These are phyloP conservation scores for Xanthia icteritia DNA, from an alignment of 2,888 invertebrate species.

Conservation along the genomic window DNA sequence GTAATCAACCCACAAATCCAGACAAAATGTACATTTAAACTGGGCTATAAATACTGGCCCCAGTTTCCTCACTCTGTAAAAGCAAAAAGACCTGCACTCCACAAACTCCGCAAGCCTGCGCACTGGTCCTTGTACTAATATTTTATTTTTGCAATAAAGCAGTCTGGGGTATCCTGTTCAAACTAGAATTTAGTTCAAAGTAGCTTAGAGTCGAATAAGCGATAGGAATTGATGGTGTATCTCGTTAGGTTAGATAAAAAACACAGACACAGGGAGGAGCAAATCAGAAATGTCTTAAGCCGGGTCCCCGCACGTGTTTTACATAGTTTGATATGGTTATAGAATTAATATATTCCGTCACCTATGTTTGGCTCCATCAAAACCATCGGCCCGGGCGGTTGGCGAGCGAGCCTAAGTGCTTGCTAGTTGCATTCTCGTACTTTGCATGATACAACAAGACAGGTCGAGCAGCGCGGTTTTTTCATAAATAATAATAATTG, in stretches of 20 bases:
- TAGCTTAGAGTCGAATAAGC: constrained; percentile 18
- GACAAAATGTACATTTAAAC: constrained; percentile 67
- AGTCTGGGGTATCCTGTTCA: constrained; percentile 51
- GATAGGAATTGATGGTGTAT: not conserved
- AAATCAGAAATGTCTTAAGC: too few relatives aligned
- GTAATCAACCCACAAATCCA: constrained; percentile 60
- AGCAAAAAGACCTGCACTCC: constrained; percentile 63
- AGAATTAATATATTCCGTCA: too few relatives aligned
- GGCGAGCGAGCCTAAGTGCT: too few relatives aligned
- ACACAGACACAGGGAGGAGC: too few relatives aligned
- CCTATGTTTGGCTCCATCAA: too few relatives aligned
- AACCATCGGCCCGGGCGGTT: too few relatives aligned
- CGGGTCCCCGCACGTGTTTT: too few relatives aligned
- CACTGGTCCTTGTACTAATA: constrained; percentile 61
- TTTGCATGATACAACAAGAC: too few relatives aligned
- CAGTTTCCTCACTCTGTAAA: constrained; percentile 70
- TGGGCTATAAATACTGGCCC: constrained; percentile 73
- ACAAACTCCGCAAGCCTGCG: constrained; percentile 66
- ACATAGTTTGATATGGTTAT: too few relatives aligned
- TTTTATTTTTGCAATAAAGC: constrained; percentile 67
- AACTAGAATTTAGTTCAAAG: constrained; percentile 53
- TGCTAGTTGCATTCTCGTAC: too few relatives aligned
- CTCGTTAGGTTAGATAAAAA: not conserved
- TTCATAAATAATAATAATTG: too few relatives aligned
- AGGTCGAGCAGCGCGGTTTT: too few relatives aligned